Evolutionary conservation across 2,888 invertebrate species (phyloP).

Genomic region (Paralinhomoeus sp.): DNA sequence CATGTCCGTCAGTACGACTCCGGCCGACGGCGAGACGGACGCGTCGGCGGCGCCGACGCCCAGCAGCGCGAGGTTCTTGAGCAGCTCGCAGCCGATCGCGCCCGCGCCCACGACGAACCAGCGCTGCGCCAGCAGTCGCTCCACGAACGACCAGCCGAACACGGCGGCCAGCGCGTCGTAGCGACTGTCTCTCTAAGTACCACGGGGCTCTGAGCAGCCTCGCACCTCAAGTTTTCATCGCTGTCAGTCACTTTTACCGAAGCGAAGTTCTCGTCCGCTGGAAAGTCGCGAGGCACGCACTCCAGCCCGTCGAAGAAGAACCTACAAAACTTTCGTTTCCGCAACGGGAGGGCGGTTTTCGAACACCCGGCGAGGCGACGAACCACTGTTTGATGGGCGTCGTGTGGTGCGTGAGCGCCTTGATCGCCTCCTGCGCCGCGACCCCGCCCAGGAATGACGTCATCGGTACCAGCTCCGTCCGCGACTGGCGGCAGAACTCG

Average conservation of each 20-base stretch:
- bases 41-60: slow-evolving; percentile 61
- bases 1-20: slow-evolving; percentile 84
- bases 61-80: slow-evolving; percentile 96
- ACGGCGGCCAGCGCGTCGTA: slow-evolving; percentile 71
- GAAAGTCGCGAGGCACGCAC: slow-evolving; percentile 50
- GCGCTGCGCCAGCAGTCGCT: slow-evolving; percentile 50
- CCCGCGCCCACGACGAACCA: slow-evolving; percentile 44
- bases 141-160: slow-evolving; percentile 70
- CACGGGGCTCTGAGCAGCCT: no score
- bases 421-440: slow-evolving; percentile 81
- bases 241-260: no score
- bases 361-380: no score
- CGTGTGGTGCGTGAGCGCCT: slow-evolving; percentile 32
- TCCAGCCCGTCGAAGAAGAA: slow-evolving; percentile 80
- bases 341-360: no score
- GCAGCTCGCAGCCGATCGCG: slow-evolving; percentile 62
- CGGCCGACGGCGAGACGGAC: slow-evolving; percentile 31
- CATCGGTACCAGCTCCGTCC: slow-evolving; percentile 47
- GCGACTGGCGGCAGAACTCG: slow-evolving; percentile 29
- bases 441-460: slow-evolving; percentile 57
- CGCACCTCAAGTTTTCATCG: no score
- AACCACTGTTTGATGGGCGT: slow-evolving; percentile 19
- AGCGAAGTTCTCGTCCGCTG: no score
- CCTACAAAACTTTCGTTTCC: no score
- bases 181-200: slow-evolving; percentile 23